Evolutionary conservation across 1,140 invertebrate genomes (phyloP), one percentile per base, ranked within the genome.

Genomic region (Sycophaga agraensis): DNA sequence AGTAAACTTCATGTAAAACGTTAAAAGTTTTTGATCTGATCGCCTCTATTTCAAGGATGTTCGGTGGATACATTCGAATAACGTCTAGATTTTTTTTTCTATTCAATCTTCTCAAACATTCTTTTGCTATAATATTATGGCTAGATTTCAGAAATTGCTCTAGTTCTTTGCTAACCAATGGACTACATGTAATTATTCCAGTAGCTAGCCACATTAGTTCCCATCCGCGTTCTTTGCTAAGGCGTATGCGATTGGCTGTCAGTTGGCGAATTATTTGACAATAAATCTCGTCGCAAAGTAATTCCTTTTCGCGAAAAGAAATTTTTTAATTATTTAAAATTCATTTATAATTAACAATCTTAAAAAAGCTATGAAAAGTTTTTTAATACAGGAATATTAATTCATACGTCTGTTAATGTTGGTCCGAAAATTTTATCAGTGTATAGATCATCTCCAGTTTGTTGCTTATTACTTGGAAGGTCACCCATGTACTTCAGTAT

Each of bases 401-500:
- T 31, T 75, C 83, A 82, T 75, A 88, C 88, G 71, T 92, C 86
- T 74, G 89, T 88, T 8, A 96, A 73, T 9, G 92, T 87, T 4
- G 86, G 84, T 71, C 87, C 87, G 76, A 97, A 98, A 71, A 97
- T 96, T 66, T 90, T 85, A 82, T 97, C 93, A 2, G 94, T 97
- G n/a, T n/a, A n/a, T 37, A 92, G 86, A 76, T 93, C 92, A 7
- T 84, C 84, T 0, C 85, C 84, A 31, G 86, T 82, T 70, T 89
- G 84, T 22, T 86, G 83, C 72, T 88, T 84, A 39, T 87, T 86
- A 49, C 87, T 88, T 5, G 94, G 92, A 67, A 94, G 85, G 75
- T 97, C 94, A 26, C 94, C 95, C 94, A 97, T 97, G 74, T 97
- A 97, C 80, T 93, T 96, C n/a, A 97, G 80, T 70, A 94, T 91